These are phyloP conservation scores for Rhadina sibilatrix DNA, from an alignment of 2,113 vertebrate genomes.

Conservation along the genomic window DNA sequence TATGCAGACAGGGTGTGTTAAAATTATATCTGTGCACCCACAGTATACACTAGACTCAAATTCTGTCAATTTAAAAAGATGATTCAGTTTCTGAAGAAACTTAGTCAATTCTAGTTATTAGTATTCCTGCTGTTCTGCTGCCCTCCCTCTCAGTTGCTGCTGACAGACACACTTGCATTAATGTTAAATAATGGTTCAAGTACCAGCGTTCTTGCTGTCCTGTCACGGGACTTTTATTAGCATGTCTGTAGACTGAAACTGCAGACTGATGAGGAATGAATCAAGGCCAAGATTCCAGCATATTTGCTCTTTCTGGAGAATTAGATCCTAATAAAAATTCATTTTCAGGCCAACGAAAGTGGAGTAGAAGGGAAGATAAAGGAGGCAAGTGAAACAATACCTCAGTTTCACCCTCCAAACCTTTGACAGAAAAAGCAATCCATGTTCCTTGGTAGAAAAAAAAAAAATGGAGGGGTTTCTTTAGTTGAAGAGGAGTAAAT, in stretches of 20 bases:
- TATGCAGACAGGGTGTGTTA: neutral
- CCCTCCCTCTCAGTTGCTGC: neutral
- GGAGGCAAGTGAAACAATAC: neutral
- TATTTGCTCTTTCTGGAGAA: neutral
- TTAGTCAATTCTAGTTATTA: neutral
- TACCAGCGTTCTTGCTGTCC: neutral
- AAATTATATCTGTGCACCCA: neutral
- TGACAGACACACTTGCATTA: neutral
- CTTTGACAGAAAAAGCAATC: neutral
- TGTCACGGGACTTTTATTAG: rapidly evolving
- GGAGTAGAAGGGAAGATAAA: neutral
- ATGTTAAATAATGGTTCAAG: neutral
- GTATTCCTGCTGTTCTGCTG: neutral
- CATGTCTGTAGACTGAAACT: neutral
- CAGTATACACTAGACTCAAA: neutral
- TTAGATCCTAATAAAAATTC: neutral
- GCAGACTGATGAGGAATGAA: neutral
- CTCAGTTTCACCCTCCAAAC: neutral
- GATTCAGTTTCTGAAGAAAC: too few relatives aligned
- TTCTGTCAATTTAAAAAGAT: too few relatives aligned
- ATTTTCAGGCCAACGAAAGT: neutral
- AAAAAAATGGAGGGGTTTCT: neutral
- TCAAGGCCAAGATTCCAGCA: neutral
- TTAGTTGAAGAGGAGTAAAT: neutral
- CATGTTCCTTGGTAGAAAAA: neutral